Evolutionary conservation across 2,113 vertebrate genomes (phyloP), one percentile per base, ranked within the genome.

Genomic region (Crotalus tigris): DNA sequence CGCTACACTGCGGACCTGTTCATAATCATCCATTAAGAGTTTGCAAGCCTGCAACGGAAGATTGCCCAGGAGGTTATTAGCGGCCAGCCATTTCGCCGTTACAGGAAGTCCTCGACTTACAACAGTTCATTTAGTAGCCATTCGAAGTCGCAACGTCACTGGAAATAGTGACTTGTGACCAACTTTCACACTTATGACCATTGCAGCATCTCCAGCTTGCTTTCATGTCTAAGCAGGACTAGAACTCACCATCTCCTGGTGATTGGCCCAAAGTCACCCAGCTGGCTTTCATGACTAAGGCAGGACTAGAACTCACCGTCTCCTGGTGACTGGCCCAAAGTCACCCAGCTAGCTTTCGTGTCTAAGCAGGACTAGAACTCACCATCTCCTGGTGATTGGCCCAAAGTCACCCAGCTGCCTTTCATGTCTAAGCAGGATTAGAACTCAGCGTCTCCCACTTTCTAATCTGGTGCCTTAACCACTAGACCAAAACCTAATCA

Each of bases 1-100:
- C 0, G 99, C 98, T 7, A 98, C 99, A 12, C 99, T 99, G n/a
- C 99, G 99, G 5, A 99, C 99, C 97, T 99, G 99, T 94, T 99
- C 99, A 0, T 99, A 99, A 92, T 99, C 99, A 75, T 99, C 99
- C 1, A 98, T 98, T 93, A 99, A 95, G 94, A 99, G 96, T 94
- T 99, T 98, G 96, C 99, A 99, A 86, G 99, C 99, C 99, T 99
- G 96, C 29, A 95, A 95, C 89, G 23, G 44, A 55, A 96, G 29
- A 92, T 86, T 64, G 89, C 91, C 33, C 33, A 93, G 23, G 89
- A n/a, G 88, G n/a, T 29, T 3, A 49, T 85, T 81, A 0, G 58
- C 59, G 54, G 21, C 46, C 17, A 92, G 51, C 3, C 53, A 7
- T 64, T 46, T 33, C 86, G 64, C 19, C 8, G 4, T 58, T 6